phyloP scores from a whole-genome alignment of 1,140 invertebrate species.

The Pristionchus pacificus region DNA sequence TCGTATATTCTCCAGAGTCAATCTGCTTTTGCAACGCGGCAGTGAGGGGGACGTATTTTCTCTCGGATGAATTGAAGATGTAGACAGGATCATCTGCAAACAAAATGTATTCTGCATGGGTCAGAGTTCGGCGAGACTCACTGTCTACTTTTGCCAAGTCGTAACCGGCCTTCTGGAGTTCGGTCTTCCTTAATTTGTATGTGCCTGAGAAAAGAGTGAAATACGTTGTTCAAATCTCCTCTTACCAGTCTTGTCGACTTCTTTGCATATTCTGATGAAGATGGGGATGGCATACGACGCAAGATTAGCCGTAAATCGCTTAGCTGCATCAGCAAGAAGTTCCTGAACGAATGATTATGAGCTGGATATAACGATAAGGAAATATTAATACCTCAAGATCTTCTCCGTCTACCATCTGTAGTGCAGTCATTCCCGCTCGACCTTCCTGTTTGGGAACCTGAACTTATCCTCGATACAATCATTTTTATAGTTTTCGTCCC shows the following conservation, averaged over 20 bases:
- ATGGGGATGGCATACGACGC: constrained; percentile 82
- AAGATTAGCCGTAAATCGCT: constrained; percentile 59
- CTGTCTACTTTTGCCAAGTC: constrained; percentile 70
- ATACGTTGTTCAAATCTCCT: neutral
- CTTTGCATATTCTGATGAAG: constrained; percentile 76
- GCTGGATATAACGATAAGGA: too few species aligned
- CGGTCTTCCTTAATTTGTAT: constrained; percentile 88
- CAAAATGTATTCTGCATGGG: too few species aligned
- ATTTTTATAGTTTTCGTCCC: too few species aligned
- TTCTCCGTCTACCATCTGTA: constrained; percentile 58
- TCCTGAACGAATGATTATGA: too few species aligned
- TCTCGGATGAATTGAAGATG: too few species aligned
- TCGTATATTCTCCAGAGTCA: too few species aligned
- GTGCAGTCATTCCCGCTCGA: constrained; percentile 90
- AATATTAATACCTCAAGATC: constrained; percentile 43
- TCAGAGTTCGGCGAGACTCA: too few species aligned
- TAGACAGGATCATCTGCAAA: too few species aligned
- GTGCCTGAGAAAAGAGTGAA: constrained; percentile 65
- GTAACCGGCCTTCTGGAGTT: constrained; percentile 84
- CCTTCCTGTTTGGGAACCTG: constrained; percentile 70
- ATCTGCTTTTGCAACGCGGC: too few species aligned
- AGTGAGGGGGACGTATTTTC: too few species aligned
- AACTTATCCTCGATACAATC: too few species aligned
- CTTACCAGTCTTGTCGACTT: constrained; percentile 75
- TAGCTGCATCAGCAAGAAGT: constrained; percentile 29